Evolutionary conservation across 2,113 vertebrate species (phyloP), one percentile per base, ranked within the genome.

Genomic region (Craseonycteris thonglongyai): DNA sequence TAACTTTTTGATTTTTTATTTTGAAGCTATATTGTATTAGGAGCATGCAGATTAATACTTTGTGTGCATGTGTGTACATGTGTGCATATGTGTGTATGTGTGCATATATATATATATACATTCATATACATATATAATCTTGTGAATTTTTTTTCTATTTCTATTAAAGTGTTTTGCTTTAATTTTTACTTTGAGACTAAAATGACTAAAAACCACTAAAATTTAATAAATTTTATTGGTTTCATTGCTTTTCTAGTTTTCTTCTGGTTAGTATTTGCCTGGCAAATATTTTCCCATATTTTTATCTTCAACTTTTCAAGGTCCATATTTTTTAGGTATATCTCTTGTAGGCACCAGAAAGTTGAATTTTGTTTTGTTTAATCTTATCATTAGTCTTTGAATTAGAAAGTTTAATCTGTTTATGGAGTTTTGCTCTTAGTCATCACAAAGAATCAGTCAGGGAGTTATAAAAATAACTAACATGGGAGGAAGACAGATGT

Each of bases 271-370:
- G 7, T 33, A 35, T 90, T 79, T 82, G 58, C 26, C 19, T 94
- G 33, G 54, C 18, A 81, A 91, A 16, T 71, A 26, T 89, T 22
- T 85, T 35, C 11, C 13, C 6, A 15, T 45, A 18, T 59, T 65
- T 65, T 87, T 87, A 47, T 69, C 93, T 89, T 96, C 24, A 84
- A 19, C 38, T 18, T 81, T 94, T 90, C 68, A 88, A 59, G 82
- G 7, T 40, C 8, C 7, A 0, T 69, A 16, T 21, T 90, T 93
- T 69, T 65, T 42, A 59, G 6, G 11, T 40, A 4, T 66, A 22
- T 87, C n/a, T 63, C 58, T 63, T 88, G 13, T 5, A 65, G 78
- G 54, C 4, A 74, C 26, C 30, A n/a, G 30, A 88, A 63, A 66
- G 14, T 38, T 82, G 19, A 80, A 65, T 58, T 91, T 76, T 80